Evolutionary conservation across 2,888 invertebrate genomes (phyloP).

Genomic region (Diaprepes abbreviatus): DNA sequence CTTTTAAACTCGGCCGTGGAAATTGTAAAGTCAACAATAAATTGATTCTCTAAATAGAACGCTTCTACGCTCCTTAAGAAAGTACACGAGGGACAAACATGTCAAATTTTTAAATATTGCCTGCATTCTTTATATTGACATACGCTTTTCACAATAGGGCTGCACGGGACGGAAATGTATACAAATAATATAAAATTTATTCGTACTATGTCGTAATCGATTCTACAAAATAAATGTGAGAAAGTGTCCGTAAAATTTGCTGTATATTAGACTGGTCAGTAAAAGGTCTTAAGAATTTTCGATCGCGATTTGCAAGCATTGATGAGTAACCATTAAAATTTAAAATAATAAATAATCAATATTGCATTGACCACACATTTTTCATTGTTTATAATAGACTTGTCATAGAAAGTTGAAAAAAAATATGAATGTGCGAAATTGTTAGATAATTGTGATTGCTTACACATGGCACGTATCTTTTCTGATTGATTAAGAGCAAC

Average conservation of each 20-base stretch:
- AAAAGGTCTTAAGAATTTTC: too few relatives aligned
- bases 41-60: constrained; percentile 57
- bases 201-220: constrained; percentile 14
- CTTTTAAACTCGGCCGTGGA: constrained; percentile 55
- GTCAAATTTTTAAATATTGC: constrained; percentile 52
- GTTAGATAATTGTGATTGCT: too few relatives aligned
- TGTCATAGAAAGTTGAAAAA: too few relatives aligned
- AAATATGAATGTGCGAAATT: too few relatives aligned
- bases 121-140: constrained; percentile 33
- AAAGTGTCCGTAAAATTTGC: not conserved
- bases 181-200: constrained; percentile 31
- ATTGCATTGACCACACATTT: too few relatives aligned
- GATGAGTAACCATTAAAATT: too few relatives aligned
- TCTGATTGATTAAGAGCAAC: too few relatives aligned
- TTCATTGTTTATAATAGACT: too few relatives aligned
- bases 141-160: constrained; percentile 30
- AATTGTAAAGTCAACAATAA: constrained; percentile 60
- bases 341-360: too few relatives aligned
- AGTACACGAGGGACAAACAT: constrained; percentile 59
- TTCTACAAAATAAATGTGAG: constrained; percentile 9
- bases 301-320: too few relatives aligned
- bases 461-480: too few relatives aligned
- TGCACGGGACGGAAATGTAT: constrained; percentile 46
- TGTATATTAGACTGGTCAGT: not conserved
- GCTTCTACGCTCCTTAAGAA: constrained; percentile 57